phyloP scores from a whole-genome alignment of 2,113 vertebrate species.

The Stictonetta naevosa region DNA sequence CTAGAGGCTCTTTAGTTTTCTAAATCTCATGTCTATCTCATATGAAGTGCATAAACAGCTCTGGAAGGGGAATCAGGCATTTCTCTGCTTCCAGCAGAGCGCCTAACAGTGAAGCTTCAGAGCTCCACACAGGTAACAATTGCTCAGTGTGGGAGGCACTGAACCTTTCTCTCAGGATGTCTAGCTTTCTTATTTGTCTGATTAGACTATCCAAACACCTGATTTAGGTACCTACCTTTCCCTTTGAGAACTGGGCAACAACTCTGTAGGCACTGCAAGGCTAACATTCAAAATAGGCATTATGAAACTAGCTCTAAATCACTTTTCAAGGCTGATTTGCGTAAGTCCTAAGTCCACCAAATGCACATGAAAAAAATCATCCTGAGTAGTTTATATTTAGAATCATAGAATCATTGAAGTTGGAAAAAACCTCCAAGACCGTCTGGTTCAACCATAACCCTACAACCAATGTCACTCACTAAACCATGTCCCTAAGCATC shows the following conservation, averaged over 20 bases:
- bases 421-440: too few relatives aligned
- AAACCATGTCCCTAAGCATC: too few relatives aligned
- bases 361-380: background rate
- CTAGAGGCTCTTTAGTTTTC: background rate
- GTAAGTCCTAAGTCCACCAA: background rate
- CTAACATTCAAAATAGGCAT: background rate
- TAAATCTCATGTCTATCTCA: background rate
- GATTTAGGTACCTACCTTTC: background rate
- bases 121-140: background rate
- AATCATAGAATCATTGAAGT: too few relatives aligned
- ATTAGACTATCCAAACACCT: background rate
- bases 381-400: background rate
- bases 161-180: background rate
- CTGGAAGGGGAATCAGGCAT: background rate
- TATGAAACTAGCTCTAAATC: background rate
- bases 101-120: background rate
- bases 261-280: background rate
- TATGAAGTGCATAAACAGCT: background rate
- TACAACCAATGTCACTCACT: too few relatives aligned
- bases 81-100: background rate
- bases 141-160: background rate
- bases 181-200: background rate
- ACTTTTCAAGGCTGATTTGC: constrained; percentile 2
- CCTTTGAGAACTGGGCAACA: background rate
- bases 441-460: too few relatives aligned